These are phyloP conservation scores for Florisuga fusca DNA, from an alignment of 2,797 vertebrate species.

Conservation along the genomic window DNA sequence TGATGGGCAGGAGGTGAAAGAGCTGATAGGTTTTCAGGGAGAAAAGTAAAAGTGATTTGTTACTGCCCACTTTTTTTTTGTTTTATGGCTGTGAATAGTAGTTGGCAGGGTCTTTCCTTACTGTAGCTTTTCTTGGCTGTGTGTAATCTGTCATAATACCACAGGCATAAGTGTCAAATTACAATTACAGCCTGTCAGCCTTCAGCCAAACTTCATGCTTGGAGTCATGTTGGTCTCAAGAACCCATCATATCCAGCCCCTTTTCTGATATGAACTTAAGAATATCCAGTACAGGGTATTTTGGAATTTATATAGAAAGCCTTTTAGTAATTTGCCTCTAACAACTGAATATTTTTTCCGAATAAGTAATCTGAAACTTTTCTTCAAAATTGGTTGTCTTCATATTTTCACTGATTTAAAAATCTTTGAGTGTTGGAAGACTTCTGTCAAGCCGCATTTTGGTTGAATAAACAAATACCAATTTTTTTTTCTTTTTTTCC, in stretches of 20 bases:
- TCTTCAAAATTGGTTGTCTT: background rate
- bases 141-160: background rate
- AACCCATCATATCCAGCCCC: background rate
- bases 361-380: background rate
- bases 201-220: background rate
- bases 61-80: background rate
- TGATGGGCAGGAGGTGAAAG: background rate
- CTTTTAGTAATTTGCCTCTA: background rate
- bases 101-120: background rate
- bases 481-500: no score
- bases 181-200: background rate
- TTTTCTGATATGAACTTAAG: background rate
- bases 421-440: background rate
- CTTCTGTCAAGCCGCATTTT: background rate
- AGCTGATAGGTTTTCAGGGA: fast-evolving
- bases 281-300: background rate
- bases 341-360: background rate
- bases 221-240: background rate
- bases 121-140: background rate
- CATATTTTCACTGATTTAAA: background rate
- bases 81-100: background rate
- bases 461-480: background rate
- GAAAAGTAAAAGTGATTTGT: background rate
- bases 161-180: background rate
- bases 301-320: fast-evolving